A percentile compares a stretch with the other conserved stretches of the same genome.
Conservation (phyloP, 2,113 vertebrate species). For the Pogona vitticeps region DNA sequence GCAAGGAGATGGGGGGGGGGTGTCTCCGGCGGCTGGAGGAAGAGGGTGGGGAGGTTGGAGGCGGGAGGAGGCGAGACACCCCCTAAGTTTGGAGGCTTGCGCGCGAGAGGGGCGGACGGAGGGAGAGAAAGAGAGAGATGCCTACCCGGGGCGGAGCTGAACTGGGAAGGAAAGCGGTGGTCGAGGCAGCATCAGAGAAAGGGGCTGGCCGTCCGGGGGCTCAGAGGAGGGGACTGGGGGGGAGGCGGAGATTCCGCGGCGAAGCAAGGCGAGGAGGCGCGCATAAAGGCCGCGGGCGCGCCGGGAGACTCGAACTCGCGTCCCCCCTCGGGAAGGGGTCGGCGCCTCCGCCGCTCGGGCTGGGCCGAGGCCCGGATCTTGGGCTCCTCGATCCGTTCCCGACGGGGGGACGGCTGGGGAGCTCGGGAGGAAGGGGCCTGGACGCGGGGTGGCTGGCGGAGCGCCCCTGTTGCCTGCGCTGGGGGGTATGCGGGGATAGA, state of each 20-base stretch:
- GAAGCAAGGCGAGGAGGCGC: too few species aligned
- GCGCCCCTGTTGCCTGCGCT: too few species aligned
- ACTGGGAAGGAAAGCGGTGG: conserved; percentile 10
- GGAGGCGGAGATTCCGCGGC: not conserved
- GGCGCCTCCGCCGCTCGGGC: too few species aligned
- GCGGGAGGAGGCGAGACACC: too few species aligned
- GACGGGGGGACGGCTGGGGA: too few species aligned
- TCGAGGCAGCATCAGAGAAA: not conserved
- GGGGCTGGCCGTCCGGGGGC: not conserved
- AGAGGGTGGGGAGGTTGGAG: not conserved
- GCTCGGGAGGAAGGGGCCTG: too few species aligned
- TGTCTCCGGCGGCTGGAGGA: accelerated
- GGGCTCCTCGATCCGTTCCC: too few species aligned
- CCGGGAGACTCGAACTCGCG: too few species aligned
- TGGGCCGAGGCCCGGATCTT: too few species aligned
- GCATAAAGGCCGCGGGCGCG: too few species aligned
- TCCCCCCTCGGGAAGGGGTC: too few species aligned
- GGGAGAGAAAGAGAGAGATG: not conserved
- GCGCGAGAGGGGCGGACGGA: not conserved
- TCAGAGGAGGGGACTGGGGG: not conserved
- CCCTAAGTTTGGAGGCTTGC: not conserved
- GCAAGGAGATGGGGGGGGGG: accelerated
- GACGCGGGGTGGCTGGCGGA: too few species aligned
- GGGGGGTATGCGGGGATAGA: not conserved
- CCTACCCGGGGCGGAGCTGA: conserved; percentile 11